Evolutionary conservation across 2,113 vertebrate genomes (phyloP).

Genomic region (Larimichthys polyactis): DNA sequence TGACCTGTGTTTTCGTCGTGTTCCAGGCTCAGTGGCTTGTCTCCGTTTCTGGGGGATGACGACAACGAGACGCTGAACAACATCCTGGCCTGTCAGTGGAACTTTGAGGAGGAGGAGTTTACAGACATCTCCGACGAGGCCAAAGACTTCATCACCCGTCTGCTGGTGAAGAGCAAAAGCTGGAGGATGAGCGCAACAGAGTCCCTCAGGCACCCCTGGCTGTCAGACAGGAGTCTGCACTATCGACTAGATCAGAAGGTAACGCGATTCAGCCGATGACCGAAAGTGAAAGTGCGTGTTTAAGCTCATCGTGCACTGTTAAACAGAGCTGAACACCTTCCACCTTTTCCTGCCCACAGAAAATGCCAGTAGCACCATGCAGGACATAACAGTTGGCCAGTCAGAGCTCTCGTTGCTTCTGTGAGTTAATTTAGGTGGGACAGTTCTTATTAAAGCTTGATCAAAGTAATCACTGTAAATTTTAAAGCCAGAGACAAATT

Average conservation of each 20-base stretch:
- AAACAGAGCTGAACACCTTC: neutral
- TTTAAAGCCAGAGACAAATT: neutral
- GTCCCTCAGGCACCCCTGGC: constrained; percentile 94
- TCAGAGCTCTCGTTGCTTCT: neutral
- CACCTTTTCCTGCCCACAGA: neutral
- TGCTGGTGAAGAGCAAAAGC: constrained; percentile 96
- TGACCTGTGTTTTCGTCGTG: neutral
- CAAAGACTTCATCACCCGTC: constrained; percentile 95
- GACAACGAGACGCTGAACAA: constrained; percentile 97
- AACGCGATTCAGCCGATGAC: neutral
- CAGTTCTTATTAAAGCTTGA: neutral
- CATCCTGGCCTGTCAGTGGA: constrained; percentile 94
- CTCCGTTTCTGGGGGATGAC: constrained; percentile 95
- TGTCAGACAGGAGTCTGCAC: constrained; percentile 91
- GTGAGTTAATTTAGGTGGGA: neutral
- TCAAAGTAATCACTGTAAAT: neutral
- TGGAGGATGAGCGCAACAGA: constrained; percentile 97
- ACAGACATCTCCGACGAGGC: constrained; percentile 90
- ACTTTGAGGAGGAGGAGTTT: constrained; percentile 95
- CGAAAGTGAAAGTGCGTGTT: rapidly evolving
- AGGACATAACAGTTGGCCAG: neutral
- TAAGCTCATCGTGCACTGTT: neutral
- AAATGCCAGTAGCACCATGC: neutral
- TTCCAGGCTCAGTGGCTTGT: constrained; percentile 92
- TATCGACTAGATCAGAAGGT: constrained; percentile 88